phyloP scores from a whole-genome alignment of 2,797 vertebrate species.

The Neosilurus hyrtlii region DNA sequence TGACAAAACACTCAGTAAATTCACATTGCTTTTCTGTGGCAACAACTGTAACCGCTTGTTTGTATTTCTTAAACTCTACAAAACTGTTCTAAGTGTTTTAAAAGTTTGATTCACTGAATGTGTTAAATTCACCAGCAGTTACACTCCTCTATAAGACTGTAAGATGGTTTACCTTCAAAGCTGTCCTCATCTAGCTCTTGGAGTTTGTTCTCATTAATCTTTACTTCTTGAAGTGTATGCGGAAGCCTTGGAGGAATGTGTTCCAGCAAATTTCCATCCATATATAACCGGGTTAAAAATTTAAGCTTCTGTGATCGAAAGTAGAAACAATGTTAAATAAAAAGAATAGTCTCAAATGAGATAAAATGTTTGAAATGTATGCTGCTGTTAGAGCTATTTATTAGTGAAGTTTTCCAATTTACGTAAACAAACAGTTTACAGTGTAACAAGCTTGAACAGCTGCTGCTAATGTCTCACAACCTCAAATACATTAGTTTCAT shows the following conservation, averaged over 20 bases:
- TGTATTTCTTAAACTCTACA: neutral
- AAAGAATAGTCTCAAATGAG: neutral
- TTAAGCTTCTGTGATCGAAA: constrained; percentile 76
- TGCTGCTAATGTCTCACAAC: neutral
- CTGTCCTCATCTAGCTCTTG: constrained; percentile 74
- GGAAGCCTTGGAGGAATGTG: constrained; percentile 80
- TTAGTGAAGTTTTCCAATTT: neutral
- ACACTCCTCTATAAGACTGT: neutral
- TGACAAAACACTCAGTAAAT: neutral
- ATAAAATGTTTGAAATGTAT: neutral
- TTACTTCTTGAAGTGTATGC: constrained; percentile 88
- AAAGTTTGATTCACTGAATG: neutral
- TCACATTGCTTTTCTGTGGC: neutral
- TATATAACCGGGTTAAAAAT: constrained; percentile 85
- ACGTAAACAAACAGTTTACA: neutral
- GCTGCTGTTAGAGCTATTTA: neutral
- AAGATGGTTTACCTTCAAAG: constrained; percentile 75
- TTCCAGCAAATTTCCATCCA: constrained; percentile 88
- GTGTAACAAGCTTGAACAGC: neutral
- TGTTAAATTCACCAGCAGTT: neutral
- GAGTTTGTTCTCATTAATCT: constrained; percentile 90
- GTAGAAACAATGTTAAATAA: neutral
- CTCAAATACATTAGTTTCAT: neutral
- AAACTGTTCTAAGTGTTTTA: neutral
- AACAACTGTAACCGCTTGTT: neutral